phyloP scores from a whole-genome alignment of 2,113 vertebrate genomes.

The Natator depressus region DNA sequence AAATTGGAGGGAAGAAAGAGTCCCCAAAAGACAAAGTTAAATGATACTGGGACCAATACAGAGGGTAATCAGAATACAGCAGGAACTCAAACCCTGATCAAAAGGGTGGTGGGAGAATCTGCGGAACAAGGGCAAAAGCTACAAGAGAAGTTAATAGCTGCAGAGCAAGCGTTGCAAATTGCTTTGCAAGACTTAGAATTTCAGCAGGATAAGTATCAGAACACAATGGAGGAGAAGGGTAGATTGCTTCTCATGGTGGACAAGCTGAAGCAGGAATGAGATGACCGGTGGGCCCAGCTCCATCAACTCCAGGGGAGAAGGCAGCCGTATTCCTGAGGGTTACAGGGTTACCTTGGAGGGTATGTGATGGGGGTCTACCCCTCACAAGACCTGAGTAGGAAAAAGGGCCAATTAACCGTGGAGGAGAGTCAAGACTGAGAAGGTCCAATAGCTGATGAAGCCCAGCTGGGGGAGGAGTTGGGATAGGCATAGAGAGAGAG shows the following conservation, averaged over 20 bases:
- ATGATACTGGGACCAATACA: no score
- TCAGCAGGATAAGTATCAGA: background rate
- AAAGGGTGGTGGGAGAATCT: no score
- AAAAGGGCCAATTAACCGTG: background rate
- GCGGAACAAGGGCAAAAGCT: no score
- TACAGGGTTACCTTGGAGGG: background rate
- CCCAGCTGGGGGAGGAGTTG: no score
- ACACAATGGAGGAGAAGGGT: background rate
- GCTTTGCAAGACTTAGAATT: background rate
- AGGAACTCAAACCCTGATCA: no score
- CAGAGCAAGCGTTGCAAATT: background rate
- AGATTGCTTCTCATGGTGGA: background rate
- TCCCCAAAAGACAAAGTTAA: no score
- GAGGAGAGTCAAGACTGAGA: no score
- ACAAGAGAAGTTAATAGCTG: background rate
- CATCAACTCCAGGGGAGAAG: background rate
- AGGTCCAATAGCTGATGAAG: no score
- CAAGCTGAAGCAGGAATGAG: background rate
- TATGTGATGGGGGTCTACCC: background rate
- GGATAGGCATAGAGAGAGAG: no score
- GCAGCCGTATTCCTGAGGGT: background rate
- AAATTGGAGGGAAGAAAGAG: no score
- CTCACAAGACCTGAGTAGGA: background rate
- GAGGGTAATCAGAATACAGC: no score
- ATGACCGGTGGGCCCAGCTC: background rate